Base-by-base conservation (phyloP, 2,113 vertebrate genomes). In the Raja brachyura region DNA sequence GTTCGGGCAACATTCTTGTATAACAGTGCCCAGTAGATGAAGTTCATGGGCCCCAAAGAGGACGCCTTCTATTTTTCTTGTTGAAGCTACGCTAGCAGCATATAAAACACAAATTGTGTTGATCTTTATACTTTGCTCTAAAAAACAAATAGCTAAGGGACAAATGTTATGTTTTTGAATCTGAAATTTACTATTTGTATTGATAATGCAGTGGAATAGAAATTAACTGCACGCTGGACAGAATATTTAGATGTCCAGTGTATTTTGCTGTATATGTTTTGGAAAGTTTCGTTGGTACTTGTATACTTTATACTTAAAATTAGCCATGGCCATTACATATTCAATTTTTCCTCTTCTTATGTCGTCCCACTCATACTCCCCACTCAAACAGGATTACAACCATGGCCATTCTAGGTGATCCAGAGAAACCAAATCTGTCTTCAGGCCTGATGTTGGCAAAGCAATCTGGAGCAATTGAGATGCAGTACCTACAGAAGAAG, bases 381-480 rank as follows among this genome's bases (percentile, higher is more conserved):
- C 83, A 28, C 5, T 1, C 9, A n/a, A 2, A 63, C 28, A 99
- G 98, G 93, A 94, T 98, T 94, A 95, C 96, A 61, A 94, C 97
- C 88, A 97, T 98, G 97, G 95, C 97, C 1, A 83, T 97, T 0
- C 95, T 97, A 94, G 99, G 98, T 86, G 98, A 99, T 93, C 96
- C 97, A 0, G 96, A 96, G 94, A 98, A 97, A 94, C 94, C 95
- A 90, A 97, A 95, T 16, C 94, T 96, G 74, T 96, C 96, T 93
- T 96, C 98, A 74, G 98, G 97, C 56, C 93, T 99, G 4, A 97
- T 95, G 0, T 95, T 99, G 93, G 98, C 97, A 70, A 97, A 96
- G 48, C 94, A 95, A 10, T 98, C 97, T 0, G 98, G 98, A 86
- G 94, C 95, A 25, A 94, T 99, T 31, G 98, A 98, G 68, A 93